Evolutionary conservation across 2,888 invertebrate species (phyloP).

Genomic region (Drosophila prolongata): DNA sequence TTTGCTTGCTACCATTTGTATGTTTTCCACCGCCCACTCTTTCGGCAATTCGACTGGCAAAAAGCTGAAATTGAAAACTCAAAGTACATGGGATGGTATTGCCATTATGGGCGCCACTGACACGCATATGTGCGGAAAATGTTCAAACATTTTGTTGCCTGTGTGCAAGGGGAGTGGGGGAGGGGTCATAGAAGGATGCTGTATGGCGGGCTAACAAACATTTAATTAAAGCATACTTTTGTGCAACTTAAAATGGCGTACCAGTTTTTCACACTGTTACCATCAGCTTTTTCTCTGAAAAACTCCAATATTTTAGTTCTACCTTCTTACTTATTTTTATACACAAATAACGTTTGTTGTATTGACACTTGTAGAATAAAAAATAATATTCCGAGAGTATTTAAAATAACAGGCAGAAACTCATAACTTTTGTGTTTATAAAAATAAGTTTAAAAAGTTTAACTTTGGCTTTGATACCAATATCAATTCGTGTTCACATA

Average conservation of each 20-base stretch:
- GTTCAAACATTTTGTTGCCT: constrained; percentile 24
- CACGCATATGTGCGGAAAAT: constrained; percentile 19
- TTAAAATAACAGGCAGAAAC: no score
- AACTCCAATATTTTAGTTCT: constrained; percentile 9
- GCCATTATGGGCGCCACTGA: constrained; percentile 57
- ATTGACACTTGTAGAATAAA: no score
- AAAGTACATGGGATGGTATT: constrained; percentile 68
- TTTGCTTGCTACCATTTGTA: constrained; percentile 13
- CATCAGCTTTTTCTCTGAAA: constrained; percentile 10
- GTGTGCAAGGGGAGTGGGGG: constrained; percentile 12
- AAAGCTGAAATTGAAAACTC: constrained; percentile 76
- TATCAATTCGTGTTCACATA: no score
- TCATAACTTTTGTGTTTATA: no score
- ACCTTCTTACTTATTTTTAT: background rate
- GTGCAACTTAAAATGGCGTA: constrained; percentile 67
- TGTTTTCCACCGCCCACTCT: constrained; percentile 4
- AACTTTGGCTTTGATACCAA: background rate
- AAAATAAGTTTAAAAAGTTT: background rate
- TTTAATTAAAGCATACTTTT: constrained; percentile 78
- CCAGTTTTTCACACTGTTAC: constrained; percentile 67
- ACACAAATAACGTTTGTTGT: background rate
- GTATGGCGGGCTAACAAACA: constrained; percentile 61
- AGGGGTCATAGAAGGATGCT: background rate
- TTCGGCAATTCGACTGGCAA: constrained; percentile 32
- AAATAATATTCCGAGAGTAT: no score